Conservation (phyloP, 2,113 vertebrate genomes). For the Hiodon tergisus region DNA sequence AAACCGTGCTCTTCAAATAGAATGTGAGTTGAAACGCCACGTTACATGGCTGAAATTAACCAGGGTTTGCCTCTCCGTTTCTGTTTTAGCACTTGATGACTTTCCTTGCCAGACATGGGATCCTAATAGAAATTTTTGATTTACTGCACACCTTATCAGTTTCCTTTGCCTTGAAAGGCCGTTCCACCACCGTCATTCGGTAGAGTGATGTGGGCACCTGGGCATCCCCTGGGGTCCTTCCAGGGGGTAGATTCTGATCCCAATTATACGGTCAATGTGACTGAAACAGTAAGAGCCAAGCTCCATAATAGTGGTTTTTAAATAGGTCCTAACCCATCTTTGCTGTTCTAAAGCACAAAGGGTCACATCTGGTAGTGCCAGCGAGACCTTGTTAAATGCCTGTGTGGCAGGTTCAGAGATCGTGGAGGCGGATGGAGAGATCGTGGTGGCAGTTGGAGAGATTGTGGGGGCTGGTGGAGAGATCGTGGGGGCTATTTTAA, state of each 20-base stretch:
- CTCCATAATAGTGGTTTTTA: slow-evolving; percentile 34
- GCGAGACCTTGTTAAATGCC: no score
- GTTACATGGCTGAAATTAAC: neutral
- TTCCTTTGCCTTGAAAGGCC: neutral
- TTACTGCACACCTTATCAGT: neutral
- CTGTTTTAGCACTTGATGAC: neutral
- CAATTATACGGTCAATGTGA: slow-evolving; percentile 43
- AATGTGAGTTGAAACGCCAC: neutral
- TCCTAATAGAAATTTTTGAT: neutral
- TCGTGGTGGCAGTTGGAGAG: no score
- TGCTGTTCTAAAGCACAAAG: slow-evolving; percentile 34
- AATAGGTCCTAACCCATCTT: slow-evolving; percentile 48
- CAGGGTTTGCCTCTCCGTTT: neutral
- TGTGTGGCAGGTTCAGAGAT: no score
- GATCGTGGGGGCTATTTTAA: no score
- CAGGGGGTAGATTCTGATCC: slow-evolving; percentile 28
- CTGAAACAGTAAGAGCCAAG: slow-evolving; percentile 35
- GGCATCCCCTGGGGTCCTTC: slow-evolving; percentile 36
- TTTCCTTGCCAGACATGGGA: neutral
- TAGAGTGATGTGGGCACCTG: slow-evolving; percentile 2
- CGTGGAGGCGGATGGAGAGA: no score
- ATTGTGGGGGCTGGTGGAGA: no score
- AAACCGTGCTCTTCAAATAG: neutral
- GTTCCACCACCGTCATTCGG: neutral
- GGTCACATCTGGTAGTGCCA: neutral